These are phyloP conservation scores for Ochotona curzoniae DNA, from an alignment of 2,113 vertebrate species.

Conservation along the genomic window DNA sequence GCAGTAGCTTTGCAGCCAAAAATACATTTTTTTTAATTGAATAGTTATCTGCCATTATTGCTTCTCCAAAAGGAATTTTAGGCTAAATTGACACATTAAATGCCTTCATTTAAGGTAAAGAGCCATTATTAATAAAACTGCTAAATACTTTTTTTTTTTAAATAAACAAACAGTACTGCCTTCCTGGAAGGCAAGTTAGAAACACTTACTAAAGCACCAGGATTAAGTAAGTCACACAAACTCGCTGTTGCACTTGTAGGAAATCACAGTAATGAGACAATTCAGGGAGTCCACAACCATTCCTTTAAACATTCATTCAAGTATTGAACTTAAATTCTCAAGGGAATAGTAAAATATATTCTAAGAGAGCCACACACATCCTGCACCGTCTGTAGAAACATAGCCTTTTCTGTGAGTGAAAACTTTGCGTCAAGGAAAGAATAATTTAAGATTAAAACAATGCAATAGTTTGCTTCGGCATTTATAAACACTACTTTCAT, in stretches of 20 bases:
- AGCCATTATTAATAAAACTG: slow-evolving; percentile 56
- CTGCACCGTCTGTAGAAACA: background rate
- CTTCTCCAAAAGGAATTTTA: background rate
- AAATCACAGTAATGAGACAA: background rate
- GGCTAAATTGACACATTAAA: background rate
- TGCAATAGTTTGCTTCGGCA: background rate
- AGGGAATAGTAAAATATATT: background rate
- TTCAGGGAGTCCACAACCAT: slow-evolving; percentile 8
- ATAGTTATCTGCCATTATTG: background rate
- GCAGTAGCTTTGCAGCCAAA: background rate
- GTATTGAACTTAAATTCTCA: background rate
- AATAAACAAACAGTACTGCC: background rate
- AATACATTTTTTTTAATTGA: background rate
- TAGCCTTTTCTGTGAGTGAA: background rate
- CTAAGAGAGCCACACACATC: background rate
- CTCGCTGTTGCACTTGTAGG: background rate
- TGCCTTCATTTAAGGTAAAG: slow-evolving; percentile 49
- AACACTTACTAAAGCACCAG: background rate
- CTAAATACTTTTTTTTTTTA: background rate
- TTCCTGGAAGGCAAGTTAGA: background rate
- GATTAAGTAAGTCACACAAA: background rate
- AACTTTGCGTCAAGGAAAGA: background rate
- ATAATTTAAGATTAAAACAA: background rate
- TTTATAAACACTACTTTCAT: background rate
- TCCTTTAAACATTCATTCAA: background rate